Evolutionary conservation across 2,797 vertebrate species (phyloP).

Genomic region (Anisognathus igniventris): DNA sequence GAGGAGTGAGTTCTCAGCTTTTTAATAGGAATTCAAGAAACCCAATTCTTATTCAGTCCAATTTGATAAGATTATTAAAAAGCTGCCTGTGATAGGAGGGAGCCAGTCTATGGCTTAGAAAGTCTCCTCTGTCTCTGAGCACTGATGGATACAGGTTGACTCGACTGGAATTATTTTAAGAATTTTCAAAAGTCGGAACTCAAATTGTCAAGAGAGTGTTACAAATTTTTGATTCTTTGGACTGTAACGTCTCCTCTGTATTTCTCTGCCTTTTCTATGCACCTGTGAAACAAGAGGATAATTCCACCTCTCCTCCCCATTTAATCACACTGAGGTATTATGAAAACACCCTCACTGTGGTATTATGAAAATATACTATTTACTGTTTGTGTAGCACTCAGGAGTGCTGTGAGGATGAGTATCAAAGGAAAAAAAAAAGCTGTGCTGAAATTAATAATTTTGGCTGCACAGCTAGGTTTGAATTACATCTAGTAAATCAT

Average conservation of each 20-base stretch:
- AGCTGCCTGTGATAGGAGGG: not conserved
- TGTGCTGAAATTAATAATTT: conserved; percentile 46
- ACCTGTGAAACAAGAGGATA: not conserved
- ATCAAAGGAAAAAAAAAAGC: conserved; percentile 33
- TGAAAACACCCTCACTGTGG: conserved; percentile 8
- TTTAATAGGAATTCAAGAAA: conserved; percentile 30
- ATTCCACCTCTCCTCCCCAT: not conserved
- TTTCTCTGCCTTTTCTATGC: not conserved
- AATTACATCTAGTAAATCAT: conserved; percentile 63
- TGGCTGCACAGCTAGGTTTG: conserved; percentile 51
- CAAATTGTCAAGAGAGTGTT: not conserved
- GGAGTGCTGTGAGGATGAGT: conserved; percentile 58
- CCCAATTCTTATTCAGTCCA: conserved; percentile 11
- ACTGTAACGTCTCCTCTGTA: not conserved
- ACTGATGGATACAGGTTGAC: not conserved
- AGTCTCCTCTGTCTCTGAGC: not conserved
- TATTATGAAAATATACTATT: conserved; percentile 46
- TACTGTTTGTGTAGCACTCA: conserved; percentile 31
- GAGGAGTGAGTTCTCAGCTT: conserved; percentile 14
- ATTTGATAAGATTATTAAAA: conserved; percentile 42
- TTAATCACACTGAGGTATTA: not conserved
- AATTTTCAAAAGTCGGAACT: not conserved
- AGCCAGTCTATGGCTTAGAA: not conserved
- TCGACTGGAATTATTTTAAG: not conserved
- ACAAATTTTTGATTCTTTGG: not conserved